These are phyloP conservation scores for Mustelus asterias DNA, from an alignment of 2,113 vertebrate species.

Conservation along the genomic window DNA sequence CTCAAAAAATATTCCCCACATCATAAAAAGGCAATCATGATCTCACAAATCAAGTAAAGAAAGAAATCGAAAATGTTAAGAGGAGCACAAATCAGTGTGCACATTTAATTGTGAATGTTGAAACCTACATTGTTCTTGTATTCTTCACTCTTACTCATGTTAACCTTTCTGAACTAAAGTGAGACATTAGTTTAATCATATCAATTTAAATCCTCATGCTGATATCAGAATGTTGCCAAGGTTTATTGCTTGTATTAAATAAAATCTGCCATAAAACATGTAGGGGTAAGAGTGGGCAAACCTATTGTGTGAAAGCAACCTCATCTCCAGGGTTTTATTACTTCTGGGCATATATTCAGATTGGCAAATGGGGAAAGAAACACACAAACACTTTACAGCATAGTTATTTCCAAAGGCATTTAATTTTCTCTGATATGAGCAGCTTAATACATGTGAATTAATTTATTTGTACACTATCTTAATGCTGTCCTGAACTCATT, in stretches of 20 bases:
- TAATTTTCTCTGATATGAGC: not conserved
- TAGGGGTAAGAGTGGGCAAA: not conserved
- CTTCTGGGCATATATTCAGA: not conserved
- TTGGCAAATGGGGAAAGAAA: not conserved
- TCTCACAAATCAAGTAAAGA: not conserved
- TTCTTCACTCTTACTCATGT: not conserved
- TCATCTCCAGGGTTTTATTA: not conserved
- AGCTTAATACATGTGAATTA: not conserved
- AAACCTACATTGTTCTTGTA: not conserved
- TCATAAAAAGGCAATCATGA: not conserved
- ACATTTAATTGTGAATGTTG: not conserved
- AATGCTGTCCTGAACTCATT: not conserved
- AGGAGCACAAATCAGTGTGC: not conserved
- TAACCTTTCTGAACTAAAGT: constrained; percentile 5
- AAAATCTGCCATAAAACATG: not conserved
- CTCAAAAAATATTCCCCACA: not conserved
- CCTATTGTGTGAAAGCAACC: not conserved
- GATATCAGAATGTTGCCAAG: constrained; percentile 4
- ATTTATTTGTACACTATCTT: not conserved
- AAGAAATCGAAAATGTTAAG: not conserved
- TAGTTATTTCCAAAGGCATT: not conserved
- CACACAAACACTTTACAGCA: not conserved
- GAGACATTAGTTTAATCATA: not conserved
- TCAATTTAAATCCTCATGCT: not conserved
- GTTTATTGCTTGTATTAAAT: not conserved